Evolutionary conservation across 2,888 invertebrate species (phyloP), one percentile per base, ranked within the genome.

Genomic region (Zonitis immaculata): DNA sequence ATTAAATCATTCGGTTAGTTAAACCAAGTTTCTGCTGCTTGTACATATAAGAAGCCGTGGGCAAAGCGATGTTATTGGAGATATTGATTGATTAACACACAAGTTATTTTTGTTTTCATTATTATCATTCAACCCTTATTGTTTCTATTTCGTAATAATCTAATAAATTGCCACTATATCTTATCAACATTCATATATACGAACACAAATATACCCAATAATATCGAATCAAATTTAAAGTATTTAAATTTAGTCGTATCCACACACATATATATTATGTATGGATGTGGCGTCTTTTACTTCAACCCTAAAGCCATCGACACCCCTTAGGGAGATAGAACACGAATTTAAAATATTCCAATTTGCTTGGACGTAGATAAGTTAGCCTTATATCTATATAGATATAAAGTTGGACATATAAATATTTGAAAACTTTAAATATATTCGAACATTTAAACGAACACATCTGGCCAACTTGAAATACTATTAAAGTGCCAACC

Each of bases 1-100:
- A 76, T 76, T 71, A 72, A 71, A 76, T 76, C 76, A 76, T 74
- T 66, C 74, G 76, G 76, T 76, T 76, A 76, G 76, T 76, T 76
- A 73, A 69, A 69, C n/a, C 75, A 72, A 68, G 69, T 65, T 69
- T 68, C 16, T 1, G 35, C 6, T 66, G 68, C 69, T 70, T 62
- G 68, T 66, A 64, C 63, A n/a, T n/a, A 70, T 63, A 62, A 66
- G 68, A 63, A 67, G 71, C 73, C 70, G 66, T 66, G 62, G 71
- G 73, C 70, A 61, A 66, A 60, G 51, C 60, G 65, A 66, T 68
- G 66, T 69, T 72, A 74, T 74, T 70, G 71, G 67, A 71, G 66
- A 71, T 75, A 75, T 76, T 74, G 76, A 76, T 76, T 75, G 76
- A 76, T 75, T 76, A 76, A n/a, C n/a, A 72, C 75, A 66, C 72